Evolutionary conservation across 2,113 vertebrate species (phyloP).

Genomic region (Australoheros scitulus): DNA sequence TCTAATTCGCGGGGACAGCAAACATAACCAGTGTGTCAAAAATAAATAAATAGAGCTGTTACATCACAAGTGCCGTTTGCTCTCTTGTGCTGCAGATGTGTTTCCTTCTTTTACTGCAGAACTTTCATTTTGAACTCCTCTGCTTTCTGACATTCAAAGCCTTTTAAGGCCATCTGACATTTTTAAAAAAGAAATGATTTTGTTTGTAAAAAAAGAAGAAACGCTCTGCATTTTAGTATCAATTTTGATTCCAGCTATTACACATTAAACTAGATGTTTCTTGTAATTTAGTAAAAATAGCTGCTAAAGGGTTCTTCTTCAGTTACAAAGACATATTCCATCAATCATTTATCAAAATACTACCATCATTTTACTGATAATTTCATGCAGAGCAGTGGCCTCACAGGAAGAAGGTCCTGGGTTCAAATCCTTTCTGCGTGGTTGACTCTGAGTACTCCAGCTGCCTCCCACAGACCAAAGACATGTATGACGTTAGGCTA

Average conservation of each 20-base stretch:
- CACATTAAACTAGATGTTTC: background rate
- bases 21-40: background rate
- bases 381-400: too few relatives aligned
- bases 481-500: too few relatives aligned
- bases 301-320: background rate
- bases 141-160: background rate
- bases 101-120: background rate
- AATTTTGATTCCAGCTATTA: background rate
- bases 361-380: too few relatives aligned
- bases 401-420: too few relatives aligned
- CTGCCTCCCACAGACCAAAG: too few relatives aligned
- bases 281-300: too few relatives aligned
- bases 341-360: background rate
- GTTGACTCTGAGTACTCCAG: too few relatives aligned
- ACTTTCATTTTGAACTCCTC: background rate
- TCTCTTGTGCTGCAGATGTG: background rate
- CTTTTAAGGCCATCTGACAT: background rate
- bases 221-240: accelerated
- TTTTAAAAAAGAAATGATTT: too few relatives aligned
- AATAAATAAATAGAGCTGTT: background rate
- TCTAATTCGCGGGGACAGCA: background rate
- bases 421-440: too few relatives aligned
- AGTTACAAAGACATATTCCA: background rate
- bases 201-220: too few relatives aligned
- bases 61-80: background rate